Percentiles rank a stretch among this genome's conserved stretches.
Evolutionary conservation across 2,888 invertebrate genomes (phyloP).

Genomic region (Loripinus fragilis): DNA sequence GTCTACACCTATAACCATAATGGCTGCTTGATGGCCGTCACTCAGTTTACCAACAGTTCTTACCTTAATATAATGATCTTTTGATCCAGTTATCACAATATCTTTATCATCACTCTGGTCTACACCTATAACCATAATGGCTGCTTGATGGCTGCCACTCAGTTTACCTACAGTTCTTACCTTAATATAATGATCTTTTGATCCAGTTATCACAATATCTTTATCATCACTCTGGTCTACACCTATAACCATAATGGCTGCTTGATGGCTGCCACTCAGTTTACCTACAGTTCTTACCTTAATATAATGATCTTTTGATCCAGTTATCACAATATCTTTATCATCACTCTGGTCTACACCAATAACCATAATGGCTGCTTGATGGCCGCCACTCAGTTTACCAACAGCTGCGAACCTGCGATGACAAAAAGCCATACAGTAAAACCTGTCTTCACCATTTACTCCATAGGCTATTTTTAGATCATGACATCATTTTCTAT

Average conservation of each 20-base stretch:
- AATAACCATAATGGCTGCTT: constrained; percentile 93
- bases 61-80: too few relatives aligned
- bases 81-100: too few relatives aligned
- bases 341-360: constrained; percentile 85
- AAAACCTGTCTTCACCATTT: too few relatives aligned
- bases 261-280: constrained; percentile 90
- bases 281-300: constrained; percentile 88
- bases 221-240: constrained; percentile 85
- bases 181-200: too few relatives aligned
- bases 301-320: constrained; percentile 92
- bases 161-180: constrained; percentile 89
- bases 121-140: constrained; percentile 92
- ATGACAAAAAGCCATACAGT: too few relatives aligned
- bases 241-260: constrained; percentile 93
- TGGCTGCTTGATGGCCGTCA: constrained; percentile 91
- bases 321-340: constrained; percentile 84
- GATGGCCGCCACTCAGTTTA: constrained; percentile 90
- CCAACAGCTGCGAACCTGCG: constrained; percentile 87
- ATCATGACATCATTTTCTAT: too few relatives aligned
- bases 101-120: constrained; percentile 84
- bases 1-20: constrained; percentile 91
- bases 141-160: constrained; percentile 90
- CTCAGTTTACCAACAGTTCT: constrained; percentile 89
- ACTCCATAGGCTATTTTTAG: too few relatives aligned
- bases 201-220: too few relatives aligned